Percentiles rank a stretch among this genome's conserved stretches.
Conservation (phyloP, 2,888 invertebrate genomes). For the Lapara coniferarum region DNA sequence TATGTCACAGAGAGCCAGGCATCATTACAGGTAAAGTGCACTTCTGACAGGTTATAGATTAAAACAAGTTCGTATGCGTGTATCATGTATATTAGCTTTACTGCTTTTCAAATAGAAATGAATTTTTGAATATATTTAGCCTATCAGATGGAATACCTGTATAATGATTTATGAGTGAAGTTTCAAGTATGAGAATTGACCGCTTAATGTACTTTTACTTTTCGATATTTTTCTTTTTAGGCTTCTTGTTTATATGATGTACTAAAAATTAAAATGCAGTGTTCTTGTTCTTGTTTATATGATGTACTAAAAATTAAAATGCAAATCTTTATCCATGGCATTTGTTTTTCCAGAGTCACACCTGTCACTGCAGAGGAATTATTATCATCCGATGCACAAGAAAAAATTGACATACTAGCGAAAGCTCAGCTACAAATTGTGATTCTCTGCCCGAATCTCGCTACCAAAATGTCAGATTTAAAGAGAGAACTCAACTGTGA, state of each 20-base stretch:
- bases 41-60: slow-evolving; percentile 1
- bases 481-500: slow-evolving; percentile 82
- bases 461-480: slow-evolving; percentile 84
- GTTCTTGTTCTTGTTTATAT: too few species aligned
- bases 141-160: neutral
- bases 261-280: neutral
- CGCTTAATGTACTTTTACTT: too few species aligned
- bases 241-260: too few species aligned
- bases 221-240: too few species aligned
- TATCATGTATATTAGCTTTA: neutral
- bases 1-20: slow-evolving; percentile 90
- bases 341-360: slow-evolving; percentile 84
- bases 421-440: slow-evolving; percentile 91
- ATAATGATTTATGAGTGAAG: too few species aligned
- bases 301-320: neutral
- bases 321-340: neutral
- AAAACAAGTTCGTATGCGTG: neutral
- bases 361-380: slow-evolving; percentile 89
- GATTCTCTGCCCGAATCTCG: slow-evolving; percentile 90
- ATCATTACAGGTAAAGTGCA: slow-evolving; percentile 88
- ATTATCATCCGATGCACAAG: slow-evolving; percentile 76
- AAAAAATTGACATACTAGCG: slow-evolving; percentile 80
- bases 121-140: neutral
- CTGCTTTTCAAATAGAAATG: neutral
- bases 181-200: too few species aligned